Evolutionary conservation across 2,797 vertebrate species (phyloP).

Genomic region (Silurus lanzhouensis): DNA sequence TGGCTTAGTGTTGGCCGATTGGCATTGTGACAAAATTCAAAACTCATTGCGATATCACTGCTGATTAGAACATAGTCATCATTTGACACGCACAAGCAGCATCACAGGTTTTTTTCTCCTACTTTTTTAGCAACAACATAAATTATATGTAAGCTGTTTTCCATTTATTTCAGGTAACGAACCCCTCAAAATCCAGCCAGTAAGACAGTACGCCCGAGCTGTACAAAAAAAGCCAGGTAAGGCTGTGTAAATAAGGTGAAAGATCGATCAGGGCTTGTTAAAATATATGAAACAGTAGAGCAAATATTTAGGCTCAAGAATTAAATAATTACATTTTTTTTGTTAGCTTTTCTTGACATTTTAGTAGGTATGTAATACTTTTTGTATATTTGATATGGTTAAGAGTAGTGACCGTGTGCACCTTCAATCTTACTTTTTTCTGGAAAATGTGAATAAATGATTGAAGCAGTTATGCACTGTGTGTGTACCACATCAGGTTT

Average conservation of each 20-base stretch:
- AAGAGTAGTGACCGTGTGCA: background rate
- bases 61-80: background rate
- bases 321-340: background rate
- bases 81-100: background rate
- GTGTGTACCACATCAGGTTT: background rate
- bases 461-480: too few species aligned
- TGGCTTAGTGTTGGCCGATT: background rate
- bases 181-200: conserved; percentile 62
- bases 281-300: background rate
- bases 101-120: background rate
- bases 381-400: background rate
- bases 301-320: background rate
- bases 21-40: background rate
- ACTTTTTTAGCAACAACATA: background rate
- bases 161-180: conserved; percentile 61
- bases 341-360: background rate
- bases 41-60: background rate
- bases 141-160: background rate
- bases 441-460: background rate
- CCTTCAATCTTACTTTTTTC: background rate
- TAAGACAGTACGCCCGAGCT: conserved; percentile 76
- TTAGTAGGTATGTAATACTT: background rate
- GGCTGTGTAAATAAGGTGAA: conserved; percentile 24
- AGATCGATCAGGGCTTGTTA: background rate
- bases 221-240: conserved; percentile 74